phyloP scores from a whole-genome alignment of 1,140 invertebrate species.

The Drosophila chauvacae region DNA sequence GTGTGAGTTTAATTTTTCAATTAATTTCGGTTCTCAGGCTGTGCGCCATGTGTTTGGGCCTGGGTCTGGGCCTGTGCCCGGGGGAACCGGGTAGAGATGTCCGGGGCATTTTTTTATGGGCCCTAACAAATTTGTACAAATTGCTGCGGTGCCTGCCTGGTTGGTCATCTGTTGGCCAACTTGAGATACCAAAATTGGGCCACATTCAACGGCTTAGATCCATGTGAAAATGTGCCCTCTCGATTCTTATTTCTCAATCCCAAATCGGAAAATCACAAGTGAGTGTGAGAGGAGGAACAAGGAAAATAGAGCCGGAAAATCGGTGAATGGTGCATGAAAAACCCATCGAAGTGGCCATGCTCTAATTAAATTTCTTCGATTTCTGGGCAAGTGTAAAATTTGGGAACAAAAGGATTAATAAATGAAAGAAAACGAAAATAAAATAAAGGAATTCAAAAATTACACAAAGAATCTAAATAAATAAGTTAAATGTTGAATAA shows the following conservation, averaged over 20 bases:
- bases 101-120: constrained; percentile 66
- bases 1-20: constrained; percentile 61
- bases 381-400: constrained; percentile 28
- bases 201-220: constrained; percentile 29
- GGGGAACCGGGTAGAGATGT: constrained; percentile 12
- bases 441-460: not conserved
- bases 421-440: too few species aligned
- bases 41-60: constrained; percentile 64
- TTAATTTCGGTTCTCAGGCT: constrained; percentile 59
- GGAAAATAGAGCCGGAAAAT: constrained; percentile 22
- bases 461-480: not conserved
- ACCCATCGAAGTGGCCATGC: constrained; percentile 45
- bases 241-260: constrained; percentile 17
- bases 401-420: not conserved
- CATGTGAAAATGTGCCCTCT: constrained; percentile 34
- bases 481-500: not conserved
- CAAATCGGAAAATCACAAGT: constrained; percentile 42
- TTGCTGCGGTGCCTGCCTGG: constrained; percentile 52
- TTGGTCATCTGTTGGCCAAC: constrained; percentile 44
- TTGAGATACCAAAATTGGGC: constrained; percentile 62
- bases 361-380: constrained; percentile 45
- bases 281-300: not conserved
- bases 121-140: constrained; percentile 79
- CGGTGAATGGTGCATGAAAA: constrained; percentile 40
- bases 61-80: constrained; percentile 55